Evolutionary conservation across 2,113 vertebrate species (phyloP).

Genomic region (Petrocephalus microphthalmus): DNA sequence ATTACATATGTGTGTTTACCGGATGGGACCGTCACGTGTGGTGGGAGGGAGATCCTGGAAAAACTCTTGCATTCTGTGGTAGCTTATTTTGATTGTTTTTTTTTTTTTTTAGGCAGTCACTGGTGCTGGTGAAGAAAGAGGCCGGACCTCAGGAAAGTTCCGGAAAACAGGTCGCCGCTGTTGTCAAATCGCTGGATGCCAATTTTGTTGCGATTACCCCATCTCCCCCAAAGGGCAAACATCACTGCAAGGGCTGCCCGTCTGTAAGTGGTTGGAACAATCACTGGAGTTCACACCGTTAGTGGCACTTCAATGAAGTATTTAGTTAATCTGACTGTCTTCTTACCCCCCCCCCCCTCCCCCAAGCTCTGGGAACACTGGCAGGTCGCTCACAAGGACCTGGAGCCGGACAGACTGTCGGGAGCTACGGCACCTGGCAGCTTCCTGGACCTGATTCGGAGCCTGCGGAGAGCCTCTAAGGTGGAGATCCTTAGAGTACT

Average conservation of each 20-base stretch:
- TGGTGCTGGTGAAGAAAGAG: conserved; percentile 66
- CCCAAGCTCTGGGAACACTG: conserved; percentile 75
- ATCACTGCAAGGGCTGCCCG: conserved; percentile 70
- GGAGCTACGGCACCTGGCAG: conserved; percentile 68
- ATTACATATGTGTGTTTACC: neutral
- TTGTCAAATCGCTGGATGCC: conserved; percentile 73
- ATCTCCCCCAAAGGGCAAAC: conserved; percentile 64
- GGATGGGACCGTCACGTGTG: neutral
- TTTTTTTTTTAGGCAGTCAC: conserved; percentile 66
- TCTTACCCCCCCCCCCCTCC: conserved; percentile 16
- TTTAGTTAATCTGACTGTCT: neutral
- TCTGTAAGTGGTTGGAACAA: conserved; percentile 60
- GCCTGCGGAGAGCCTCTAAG: conserved; percentile 73
- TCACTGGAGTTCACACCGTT: neutral
- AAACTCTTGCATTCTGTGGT: neutral
- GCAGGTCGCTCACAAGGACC: conserved; percentile 62
- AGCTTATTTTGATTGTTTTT: neutral
- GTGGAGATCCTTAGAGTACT: conserved; percentile 81
- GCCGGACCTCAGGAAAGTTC: conserved; percentile 65
- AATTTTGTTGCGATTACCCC: conserved; percentile 71
- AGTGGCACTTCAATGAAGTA: neutral
- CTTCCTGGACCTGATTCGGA: conserved; percentile 83
- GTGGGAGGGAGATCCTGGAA: neutral
- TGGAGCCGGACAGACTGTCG: conserved; percentile 78
- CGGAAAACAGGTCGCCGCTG: conserved; percentile 65